Base-by-base conservation (phyloP, 2,888 invertebrate species). In the Lasioglossum pauxillum region DNA sequence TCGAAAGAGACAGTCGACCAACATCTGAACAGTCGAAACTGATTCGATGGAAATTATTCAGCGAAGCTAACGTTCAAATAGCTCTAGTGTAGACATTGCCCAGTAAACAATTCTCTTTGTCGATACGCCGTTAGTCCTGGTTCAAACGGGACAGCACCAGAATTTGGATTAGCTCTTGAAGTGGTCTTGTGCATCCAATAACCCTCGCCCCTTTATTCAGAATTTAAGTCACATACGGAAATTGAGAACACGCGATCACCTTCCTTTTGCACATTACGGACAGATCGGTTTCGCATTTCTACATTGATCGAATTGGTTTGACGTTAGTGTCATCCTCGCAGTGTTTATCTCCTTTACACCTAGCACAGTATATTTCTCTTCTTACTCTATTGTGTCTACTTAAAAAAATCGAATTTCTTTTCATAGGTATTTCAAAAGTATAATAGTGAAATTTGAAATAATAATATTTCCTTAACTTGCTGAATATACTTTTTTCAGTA, bases 31-130 rank as follows among this genome's bases (percentile, higher is more conserved):
- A 41, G 5, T 46, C 35, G 38, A 78, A 53, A 86, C 78, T 64
- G 77, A 89, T 82, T 71, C n/a, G 75, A 77, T 49, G 69, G 72
- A 88, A 86, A 89, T 89, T 84, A 88, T 89, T 83, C 86, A 71
- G 64, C 71, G 53, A 19, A 80, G 49, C 53, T 74, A 76, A 80
- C 82, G 46, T 64, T 90, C 69, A 75, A 49, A 46, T 60, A 73
- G 75, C 57, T 38, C 35, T 71, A n/a, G 38, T 31, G 72, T 77
- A 60, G 72, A 79, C 76, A 79, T 38, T 75, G 79, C n/a, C n/a
- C 57, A 23, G 57, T 69, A 80, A 89, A 83, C 73, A 85, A 23
- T 31, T 44, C 69, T 41, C 60, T 82, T 78, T 81, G 77, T 85
- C 81, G 82, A 81, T 82, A 74, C 74, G 49, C 16, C 74, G 71